Evolutionary conservation across 2,797 vertebrate species (phyloP).

Genomic region (Zenarchopterus dispar): DNA sequence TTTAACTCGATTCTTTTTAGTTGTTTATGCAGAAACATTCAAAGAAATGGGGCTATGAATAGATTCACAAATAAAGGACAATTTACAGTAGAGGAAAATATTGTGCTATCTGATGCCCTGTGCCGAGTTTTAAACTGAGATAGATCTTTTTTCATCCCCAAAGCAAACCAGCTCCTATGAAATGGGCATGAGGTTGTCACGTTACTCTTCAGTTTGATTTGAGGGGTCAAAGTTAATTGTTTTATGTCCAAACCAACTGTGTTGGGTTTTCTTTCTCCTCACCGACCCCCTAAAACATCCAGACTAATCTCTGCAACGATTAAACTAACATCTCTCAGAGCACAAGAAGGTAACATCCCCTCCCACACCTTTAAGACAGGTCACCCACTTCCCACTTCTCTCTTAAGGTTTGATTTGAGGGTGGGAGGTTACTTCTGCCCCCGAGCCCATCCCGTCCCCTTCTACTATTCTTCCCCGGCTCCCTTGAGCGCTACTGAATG

Average conservation of each 20-base stretch:
- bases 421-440: constrained; percentile 66
- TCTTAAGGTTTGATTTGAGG: constrained; percentile 66
- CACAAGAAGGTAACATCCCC: constrained; percentile 16
- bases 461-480: constrained; percentile 74
- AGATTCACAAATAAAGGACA: constrained; percentile 12
- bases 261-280: constrained; percentile 1
- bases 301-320: constrained; percentile 10
- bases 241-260: constrained; percentile 1
- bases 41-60: constrained; percentile 6
- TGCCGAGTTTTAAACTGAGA: too few relatives aligned
- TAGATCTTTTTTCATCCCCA: too few relatives aligned
- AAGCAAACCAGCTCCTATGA: too few relatives aligned
- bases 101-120: too few relatives aligned
- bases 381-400: constrained; percentile 61
- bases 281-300: constrained; percentile 8
- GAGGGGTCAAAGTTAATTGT: too few relatives aligned
- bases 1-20: too few relatives aligned
- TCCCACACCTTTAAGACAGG: constrained; percentile 54
- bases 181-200: too few relatives aligned
- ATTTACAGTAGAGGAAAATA: constrained; percentile 12
- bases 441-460: constrained; percentile 66
- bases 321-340: constrained; percentile 1
- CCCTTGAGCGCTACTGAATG: constrained; percentile 84
- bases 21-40: too few relatives aligned
- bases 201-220: too few relatives aligned